Conservation (phyloP, 2,888 invertebrate genomes). For the Hyles lineata region DNA sequence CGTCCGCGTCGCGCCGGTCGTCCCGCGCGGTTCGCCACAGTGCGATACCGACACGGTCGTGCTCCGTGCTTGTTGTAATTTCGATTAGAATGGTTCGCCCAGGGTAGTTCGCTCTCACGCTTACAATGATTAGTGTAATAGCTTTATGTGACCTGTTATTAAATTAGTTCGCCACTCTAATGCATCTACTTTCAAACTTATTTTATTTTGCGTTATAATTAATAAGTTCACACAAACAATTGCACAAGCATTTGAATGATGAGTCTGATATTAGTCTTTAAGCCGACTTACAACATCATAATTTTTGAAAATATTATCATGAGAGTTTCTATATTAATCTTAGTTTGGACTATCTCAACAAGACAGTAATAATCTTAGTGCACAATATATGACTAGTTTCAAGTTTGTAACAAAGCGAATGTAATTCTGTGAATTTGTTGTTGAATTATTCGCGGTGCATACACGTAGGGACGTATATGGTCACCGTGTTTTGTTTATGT, state of each 20-base stretch:
- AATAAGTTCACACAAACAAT: neutral
- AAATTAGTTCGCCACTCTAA: constrained; percentile 48
- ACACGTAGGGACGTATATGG: constrained; percentile 50
- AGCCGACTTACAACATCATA: neutral
- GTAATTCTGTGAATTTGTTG: constrained; percentile 48
- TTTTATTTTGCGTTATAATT: constrained; percentile 12
- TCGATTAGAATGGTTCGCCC: constrained; percentile 65
- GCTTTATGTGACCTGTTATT: constrained; percentile 66
- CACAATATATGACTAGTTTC: constrained; percentile 19
- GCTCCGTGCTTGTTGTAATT: constrained; percentile 76
- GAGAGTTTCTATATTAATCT: neutral
- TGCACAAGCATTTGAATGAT: constrained; percentile 12
- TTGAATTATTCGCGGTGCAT: constrained; percentile 51
- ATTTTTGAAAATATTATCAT: neutral
- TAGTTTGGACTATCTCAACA: neutral
- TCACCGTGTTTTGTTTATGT: constrained; percentile 49
- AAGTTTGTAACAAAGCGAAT: constrained; percentile 41
- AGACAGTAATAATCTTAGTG: constrained; percentile 6
- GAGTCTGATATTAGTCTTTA: neutral
- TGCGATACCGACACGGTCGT: constrained; percentile 71
- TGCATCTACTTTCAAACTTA: constrained; percentile 16
- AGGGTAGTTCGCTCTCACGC: constrained; percentile 79
- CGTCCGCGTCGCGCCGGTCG: constrained; percentile 35
- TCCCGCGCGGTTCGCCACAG: constrained; percentile 41
- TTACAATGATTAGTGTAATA: constrained; percentile 71